These are phyloP conservation scores for Orthonychiurus folsomi DNA, from an alignment of 2,888 invertebrate species.

Conservation along the genomic window DNA sequence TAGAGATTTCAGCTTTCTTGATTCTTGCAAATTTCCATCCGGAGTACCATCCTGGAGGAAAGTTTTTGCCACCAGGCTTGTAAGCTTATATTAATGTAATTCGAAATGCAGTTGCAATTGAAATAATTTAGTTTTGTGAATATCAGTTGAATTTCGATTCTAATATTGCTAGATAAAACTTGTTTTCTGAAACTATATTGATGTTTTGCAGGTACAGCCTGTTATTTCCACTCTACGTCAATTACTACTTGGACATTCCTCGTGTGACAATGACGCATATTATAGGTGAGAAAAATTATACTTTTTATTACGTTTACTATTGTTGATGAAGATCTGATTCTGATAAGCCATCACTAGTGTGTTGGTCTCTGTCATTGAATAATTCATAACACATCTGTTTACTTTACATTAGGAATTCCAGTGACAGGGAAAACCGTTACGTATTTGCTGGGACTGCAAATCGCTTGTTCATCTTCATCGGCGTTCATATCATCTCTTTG, in stretches of 20 bases:
- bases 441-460: conserved; percentile 50
- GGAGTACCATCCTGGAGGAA: conserved; percentile 43
- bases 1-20: conserved; percentile 45
- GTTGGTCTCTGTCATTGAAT: too few species aligned
- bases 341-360: too few species aligned
- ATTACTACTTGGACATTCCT: conserved; percentile 49
- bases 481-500: too few species aligned
- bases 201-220: conserved; percentile 43
- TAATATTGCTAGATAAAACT: conserved; percentile 9
- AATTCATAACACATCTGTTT: too few species aligned
- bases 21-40: too few species aligned
- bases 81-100: conserved; percentile 42
- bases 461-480: conserved; percentile 44
- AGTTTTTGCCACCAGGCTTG: conserved; percentile 47
- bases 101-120: not conserved
- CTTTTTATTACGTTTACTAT: too few species aligned
- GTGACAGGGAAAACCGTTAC: conserved; percentile 51
- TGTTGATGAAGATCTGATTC: too few species aligned
- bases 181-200: too few species aligned
- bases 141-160: not conserved
- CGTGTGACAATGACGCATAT: conserved; percentile 38
- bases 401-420: conserved; percentile 48
- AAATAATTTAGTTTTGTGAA: too few species aligned
- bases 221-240: conserved; percentile 49
- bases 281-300: too few species aligned